These are phyloP conservation scores for Orientallactaga bullata DNA, from an alignment of 2,113 vertebrate genomes.

Conservation along the genomic window DNA sequence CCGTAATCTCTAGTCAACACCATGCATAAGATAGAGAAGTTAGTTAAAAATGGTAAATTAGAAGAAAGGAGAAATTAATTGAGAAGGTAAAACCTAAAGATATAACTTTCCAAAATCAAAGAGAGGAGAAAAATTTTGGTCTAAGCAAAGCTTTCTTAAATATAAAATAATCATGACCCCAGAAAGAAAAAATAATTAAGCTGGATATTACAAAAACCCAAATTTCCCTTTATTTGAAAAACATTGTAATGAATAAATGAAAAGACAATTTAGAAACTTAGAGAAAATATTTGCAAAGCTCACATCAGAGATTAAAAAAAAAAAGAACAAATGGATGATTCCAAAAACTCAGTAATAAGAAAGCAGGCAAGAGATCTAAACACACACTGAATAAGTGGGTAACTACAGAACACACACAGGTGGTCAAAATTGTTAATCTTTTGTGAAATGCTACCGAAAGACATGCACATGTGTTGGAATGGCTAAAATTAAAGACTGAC, in stretches of 20 bases:
- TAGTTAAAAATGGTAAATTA: background rate
- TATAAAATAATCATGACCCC: background rate
- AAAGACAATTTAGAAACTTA: background rate
- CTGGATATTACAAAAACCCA: background rate
- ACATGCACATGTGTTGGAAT: background rate
- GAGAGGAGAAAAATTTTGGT: background rate
- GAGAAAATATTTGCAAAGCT: background rate
- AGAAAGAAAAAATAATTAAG: background rate
- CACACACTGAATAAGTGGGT: background rate
- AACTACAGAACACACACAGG: background rate
- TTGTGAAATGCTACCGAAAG: background rate
- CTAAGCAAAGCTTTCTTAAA: background rate
- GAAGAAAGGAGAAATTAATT: no score
- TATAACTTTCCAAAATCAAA: background rate
- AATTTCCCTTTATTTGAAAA: background rate
- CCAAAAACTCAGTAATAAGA: background rate
- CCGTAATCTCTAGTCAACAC: background rate
- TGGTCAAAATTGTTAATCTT: background rate
- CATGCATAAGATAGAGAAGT: background rate
- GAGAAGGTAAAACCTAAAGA: background rate
- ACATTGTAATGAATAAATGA: background rate
- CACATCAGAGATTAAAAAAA: background rate
- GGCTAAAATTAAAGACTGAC: background rate
- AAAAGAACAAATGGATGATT: background rate
- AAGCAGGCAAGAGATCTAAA: background rate